phyloP scores from a whole-genome alignment of 2,113 vertebrate genomes.

The Centropus unirufus region DNA sequence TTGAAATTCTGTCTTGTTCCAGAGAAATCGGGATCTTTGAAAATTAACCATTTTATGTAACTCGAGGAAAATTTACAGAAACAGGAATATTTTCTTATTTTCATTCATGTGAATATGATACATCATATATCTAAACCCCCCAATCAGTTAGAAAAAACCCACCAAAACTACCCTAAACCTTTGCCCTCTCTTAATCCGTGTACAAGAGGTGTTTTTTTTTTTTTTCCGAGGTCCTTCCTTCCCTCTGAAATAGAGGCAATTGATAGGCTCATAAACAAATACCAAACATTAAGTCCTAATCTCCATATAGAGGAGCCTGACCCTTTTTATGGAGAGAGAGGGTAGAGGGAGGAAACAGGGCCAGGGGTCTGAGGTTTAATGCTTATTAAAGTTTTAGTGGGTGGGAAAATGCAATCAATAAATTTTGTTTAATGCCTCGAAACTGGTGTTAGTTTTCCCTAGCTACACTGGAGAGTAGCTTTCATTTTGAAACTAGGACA shows the following conservation, averaged over 20 bases:
- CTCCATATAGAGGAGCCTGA: conserved; percentile 57
- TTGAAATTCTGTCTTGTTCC: background rate
- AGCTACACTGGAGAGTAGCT: conserved; percentile 55
- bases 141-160: background rate
- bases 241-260: conserved; percentile 21
- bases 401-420: conserved; percentile 65
- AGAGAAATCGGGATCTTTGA: background rate
- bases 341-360: background rate
- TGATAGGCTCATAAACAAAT: conserved; percentile 69
- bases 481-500: conserved; percentile 88
- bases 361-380: conserved; percentile 62
- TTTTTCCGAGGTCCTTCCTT: background rate
- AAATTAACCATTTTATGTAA: conserved; percentile 5
- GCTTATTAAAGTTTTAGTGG: conserved; percentile 68
- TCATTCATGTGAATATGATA: background rate
- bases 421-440: conserved; percentile 65
- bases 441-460: conserved; percentile 60
- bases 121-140: background rate
- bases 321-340: conserved; percentile 51
- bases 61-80: background rate
- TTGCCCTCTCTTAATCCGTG: conserved; percentile 53
- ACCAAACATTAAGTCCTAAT: conserved; percentile 65
- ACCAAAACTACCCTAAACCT: conserved; percentile 47
- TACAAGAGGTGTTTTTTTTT: background rate
- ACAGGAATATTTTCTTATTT: background rate